Percentiles rank a stretch among this genome's conserved stretches.
phyloP scores from a whole-genome alignment of 2,113 vertebrate genomes.

The Penelope pileata region DNA sequence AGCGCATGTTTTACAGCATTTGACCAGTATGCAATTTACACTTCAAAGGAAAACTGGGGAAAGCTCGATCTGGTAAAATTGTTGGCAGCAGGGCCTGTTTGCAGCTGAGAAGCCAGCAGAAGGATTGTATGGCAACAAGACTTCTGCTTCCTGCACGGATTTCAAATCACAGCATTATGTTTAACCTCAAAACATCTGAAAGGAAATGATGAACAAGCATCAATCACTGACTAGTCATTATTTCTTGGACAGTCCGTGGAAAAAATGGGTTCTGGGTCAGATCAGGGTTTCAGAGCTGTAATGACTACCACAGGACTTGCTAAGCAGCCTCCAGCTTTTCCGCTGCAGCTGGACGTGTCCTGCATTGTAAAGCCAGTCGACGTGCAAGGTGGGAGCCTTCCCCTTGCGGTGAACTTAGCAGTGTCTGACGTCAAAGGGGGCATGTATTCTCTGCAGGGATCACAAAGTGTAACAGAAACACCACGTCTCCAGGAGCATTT shows the following conservation, averaged over 20 bases:
- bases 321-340: background rate
- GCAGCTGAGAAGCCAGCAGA: slow-evolving; percentile 54
- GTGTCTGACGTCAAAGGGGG: background rate
- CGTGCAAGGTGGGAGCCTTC: background rate
- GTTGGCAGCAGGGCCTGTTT: slow-evolving; percentile 55
- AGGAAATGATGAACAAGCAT: background rate
- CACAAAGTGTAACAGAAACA: background rate
- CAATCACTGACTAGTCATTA: background rate
- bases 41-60: slow-evolving; percentile 41
- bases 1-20: background rate
- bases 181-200: slow-evolving; percentile 48
- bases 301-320: background rate
- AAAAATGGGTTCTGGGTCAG: background rate
- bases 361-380: background rate
- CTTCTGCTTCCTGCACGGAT: slow-evolving; percentile 27
- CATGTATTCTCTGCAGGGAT: rapidly evolving
- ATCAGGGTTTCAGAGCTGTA: background rate
- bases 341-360: background rate
- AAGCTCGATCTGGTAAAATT: slow-evolving; percentile 32
- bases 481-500: background rate
- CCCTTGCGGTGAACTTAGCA: background rate
- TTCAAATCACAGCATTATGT: slow-evolving; percentile 11
- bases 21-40: slow-evolving; percentile 44
- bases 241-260: background rate
- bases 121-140: slow-evolving; percentile 51